These are phyloP conservation scores for Chalcis sispes DNA, from an alignment of 2,888 invertebrate genomes.

Conservation along the genomic window DNA sequence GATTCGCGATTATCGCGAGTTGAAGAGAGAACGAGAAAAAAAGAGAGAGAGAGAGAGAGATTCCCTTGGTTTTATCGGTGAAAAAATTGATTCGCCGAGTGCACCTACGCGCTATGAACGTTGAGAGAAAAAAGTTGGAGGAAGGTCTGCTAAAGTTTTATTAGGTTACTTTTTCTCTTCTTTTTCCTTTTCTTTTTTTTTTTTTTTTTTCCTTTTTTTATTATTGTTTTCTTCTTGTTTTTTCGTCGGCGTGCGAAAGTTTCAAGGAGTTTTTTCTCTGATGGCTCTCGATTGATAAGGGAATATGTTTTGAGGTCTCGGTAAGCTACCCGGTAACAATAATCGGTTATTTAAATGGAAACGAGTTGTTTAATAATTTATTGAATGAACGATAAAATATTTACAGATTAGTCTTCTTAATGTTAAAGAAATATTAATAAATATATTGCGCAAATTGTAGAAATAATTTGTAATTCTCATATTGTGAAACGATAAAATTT, in stretches of 20 bases:
- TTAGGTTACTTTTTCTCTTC: neutral
- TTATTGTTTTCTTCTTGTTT: neutral
- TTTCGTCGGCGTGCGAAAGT: neutral
- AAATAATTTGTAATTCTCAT: too few species aligned
- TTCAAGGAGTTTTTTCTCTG: slow-evolving; percentile 13
- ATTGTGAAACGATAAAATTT: too few species aligned
- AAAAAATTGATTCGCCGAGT: slow-evolving; percentile 34
- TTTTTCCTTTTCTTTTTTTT: neutral
- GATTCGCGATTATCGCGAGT: slow-evolving; percentile 21
- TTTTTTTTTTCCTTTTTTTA: neutral
- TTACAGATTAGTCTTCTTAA: too few species aligned
- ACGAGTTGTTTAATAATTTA: too few species aligned
- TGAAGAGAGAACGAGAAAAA: too few species aligned
- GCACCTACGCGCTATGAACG: neutral
- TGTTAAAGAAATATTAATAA: too few species aligned
- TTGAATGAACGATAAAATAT: too few species aligned
- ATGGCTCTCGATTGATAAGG: slow-evolving; percentile 14
- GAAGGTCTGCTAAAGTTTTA: slow-evolving; percentile 23
- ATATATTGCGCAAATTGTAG: too few species aligned
- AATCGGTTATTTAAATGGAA: too few species aligned
- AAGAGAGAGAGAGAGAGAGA: neutral
- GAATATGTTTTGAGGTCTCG: neutral
- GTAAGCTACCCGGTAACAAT: neutral
- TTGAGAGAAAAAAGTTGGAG: slow-evolving; percentile 28
- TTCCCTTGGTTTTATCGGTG: slow-evolving; percentile 9